These are phyloP conservation scores for Corythornis madagascariensis DNA, from an alignment of 2,113 vertebrate genomes.

Conservation along the genomic window DNA sequence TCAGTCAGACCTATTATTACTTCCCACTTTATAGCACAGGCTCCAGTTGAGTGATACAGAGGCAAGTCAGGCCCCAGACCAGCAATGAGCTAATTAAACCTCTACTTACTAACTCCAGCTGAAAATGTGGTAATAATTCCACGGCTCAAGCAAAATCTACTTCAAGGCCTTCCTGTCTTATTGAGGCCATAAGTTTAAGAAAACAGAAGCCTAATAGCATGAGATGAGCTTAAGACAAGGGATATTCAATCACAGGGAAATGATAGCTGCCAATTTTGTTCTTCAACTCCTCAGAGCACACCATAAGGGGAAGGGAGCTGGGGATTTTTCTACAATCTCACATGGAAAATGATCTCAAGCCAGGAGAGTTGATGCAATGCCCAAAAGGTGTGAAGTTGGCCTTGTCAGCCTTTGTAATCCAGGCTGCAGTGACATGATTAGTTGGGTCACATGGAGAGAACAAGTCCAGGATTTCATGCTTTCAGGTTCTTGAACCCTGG, in stretches of 20 bases:
- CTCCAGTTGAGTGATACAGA: neutral
- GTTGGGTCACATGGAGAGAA: neutral
- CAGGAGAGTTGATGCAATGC: neutral
- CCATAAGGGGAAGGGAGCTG: neutral
- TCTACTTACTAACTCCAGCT: neutral
- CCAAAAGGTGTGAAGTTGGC: neutral
- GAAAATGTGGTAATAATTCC: neutral
- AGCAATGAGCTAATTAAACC: neutral
- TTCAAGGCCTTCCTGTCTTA: neutral
- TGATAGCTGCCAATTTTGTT: neutral
- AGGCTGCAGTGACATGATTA: neutral
- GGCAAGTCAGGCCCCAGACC: neutral
- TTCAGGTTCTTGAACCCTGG: neutral
- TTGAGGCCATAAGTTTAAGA: neutral
- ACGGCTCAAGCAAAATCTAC: neutral
- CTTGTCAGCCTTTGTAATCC: neutral
- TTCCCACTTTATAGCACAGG: neutral
- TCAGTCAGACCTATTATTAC: conserved; percentile 25
- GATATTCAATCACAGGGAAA: neutral
- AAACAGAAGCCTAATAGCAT: neutral
- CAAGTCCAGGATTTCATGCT: neutral
- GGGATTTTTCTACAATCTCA: neutral
- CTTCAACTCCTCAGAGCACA: neutral
- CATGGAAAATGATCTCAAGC: neutral
- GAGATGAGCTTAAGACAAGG: neutral